A percentile compares a stretch with the other conserved stretches of the same genome.
phyloP scores from a whole-genome alignment of 2,113 vertebrate genomes.

The Lycaon pictus region DNA sequence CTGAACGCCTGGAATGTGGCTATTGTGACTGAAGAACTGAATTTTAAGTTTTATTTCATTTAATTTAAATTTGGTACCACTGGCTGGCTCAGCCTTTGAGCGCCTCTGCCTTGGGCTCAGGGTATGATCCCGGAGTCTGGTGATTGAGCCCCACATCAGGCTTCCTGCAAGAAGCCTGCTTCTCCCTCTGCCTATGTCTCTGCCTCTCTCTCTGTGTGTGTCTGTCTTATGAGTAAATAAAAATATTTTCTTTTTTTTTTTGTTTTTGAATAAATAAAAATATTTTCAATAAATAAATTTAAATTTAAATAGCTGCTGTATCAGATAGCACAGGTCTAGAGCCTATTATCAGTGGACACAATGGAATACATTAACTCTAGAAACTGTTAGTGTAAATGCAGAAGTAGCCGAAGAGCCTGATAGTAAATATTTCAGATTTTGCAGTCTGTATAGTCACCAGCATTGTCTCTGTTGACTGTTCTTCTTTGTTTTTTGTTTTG shows the following conservation, averaged over 20 bases:
- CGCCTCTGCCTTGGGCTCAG: too few relatives aligned
- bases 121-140: too few relatives aligned
- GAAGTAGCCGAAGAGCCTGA: background rate
- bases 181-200: too few relatives aligned
- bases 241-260: too few relatives aligned
- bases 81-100: too few relatives aligned
- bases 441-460: background rate
- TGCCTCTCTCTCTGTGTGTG: too few relatives aligned
- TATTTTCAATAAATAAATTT: background rate
- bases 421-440: constrained; percentile 27
- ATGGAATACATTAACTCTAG: constrained; percentile 21
- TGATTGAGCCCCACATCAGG: too few relatives aligned
- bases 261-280: too few relatives aligned
- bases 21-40: background rate
- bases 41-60: constrained; percentile 38
- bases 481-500: background rate
- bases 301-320: constrained; percentile 3
- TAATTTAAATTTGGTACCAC: background rate
- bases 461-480: background rate
- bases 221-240: too few relatives aligned
- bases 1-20: background rate
- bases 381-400: background rate
- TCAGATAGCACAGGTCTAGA: background rate
- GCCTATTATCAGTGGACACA: background rate
- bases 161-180: too few relatives aligned